These are phyloP conservation scores for Lithobates sylvaticus DNA, from an alignment of 2,797 vertebrate genomes.

Conservation along the genomic window DNA sequence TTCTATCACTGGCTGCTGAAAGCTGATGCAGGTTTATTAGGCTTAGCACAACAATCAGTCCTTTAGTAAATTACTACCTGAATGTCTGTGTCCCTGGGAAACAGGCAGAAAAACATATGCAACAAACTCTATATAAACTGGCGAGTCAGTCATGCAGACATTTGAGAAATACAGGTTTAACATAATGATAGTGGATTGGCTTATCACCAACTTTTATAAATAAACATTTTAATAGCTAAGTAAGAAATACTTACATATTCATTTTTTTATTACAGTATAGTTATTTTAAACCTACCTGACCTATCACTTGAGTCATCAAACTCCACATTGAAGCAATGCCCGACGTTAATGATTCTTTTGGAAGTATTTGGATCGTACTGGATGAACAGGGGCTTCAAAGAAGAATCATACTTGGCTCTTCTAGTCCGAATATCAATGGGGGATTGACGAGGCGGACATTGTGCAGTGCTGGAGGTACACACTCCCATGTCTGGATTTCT, in stretches of 20 bases:
- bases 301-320: constrained; percentile 77
- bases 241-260: neutral
- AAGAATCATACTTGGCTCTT: constrained; percentile 66
- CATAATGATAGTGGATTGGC: neutral
- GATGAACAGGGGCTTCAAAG: constrained; percentile 75
- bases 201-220: neutral
- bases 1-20: neutral
- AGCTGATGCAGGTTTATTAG: neutral
- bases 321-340: constrained; percentile 84
- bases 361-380: constrained; percentile 79
- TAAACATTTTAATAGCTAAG: neutral
- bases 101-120: too few relatives aligned
- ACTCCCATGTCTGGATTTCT: constrained; percentile 27
- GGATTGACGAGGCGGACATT: constrained; percentile 77
- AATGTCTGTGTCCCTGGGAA: neutral
- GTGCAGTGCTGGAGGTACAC: constrained; percentile 48
- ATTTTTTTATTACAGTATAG: neutral
- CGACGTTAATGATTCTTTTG: constrained; percentile 80
- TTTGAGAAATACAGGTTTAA: neutral
- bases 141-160: neutral
- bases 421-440: constrained; percentile 79
- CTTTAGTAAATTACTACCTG: neutral
- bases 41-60: neutral
- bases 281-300: constrained; percentile 72
- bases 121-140: neutral